Evolutionary conservation across 2,888 invertebrate species (phyloP).

Genomic region (Thereva unica): DNA sequence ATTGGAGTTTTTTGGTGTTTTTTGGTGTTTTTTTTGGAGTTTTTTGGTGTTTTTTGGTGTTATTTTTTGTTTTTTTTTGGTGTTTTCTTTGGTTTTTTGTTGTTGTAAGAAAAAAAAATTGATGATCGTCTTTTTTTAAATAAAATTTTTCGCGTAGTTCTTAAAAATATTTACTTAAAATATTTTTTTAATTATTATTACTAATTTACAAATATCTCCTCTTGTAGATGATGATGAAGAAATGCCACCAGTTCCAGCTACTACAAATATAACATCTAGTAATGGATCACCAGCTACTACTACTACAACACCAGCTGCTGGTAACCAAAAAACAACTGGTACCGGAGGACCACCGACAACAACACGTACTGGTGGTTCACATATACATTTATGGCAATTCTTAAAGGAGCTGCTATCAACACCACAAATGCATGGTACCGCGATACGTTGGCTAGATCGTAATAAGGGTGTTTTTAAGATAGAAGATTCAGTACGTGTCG

Average conservation of each 20-base stretch:
- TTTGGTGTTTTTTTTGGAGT: no score
- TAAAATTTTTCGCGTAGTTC: no score
- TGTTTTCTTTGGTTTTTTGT: no score
- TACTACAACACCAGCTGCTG: conserved; percentile 35
- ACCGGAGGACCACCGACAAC: conserved; percentile 1
- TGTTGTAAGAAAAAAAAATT: no score
- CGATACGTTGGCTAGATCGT: conserved; percentile 97
- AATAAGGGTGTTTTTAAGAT: conserved; percentile 97
- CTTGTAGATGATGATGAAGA: conserved; percentile 60
- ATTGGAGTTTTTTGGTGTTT: no score
- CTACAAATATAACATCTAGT: conserved; percentile 51
- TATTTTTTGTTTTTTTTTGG: no score
- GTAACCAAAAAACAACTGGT: background rate
- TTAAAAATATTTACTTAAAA: no score
- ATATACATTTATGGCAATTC: conserved; percentile 99
- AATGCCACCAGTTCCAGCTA: conserved; percentile 49
- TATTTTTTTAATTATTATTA: background rate
- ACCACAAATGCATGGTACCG: conserved; percentile 86
- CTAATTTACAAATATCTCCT: background rate
- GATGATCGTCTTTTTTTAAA: no score
- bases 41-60: no score
- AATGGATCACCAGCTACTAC: conserved; percentile 36
- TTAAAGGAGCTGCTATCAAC: conserved; percentile 91
- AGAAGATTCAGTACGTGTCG: conserved; percentile 96
- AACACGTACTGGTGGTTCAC: conserved; percentile 70